Evolutionary conservation across 2,797 vertebrate genomes (phyloP).

Genomic region (Coreius guichenoti): DNA sequence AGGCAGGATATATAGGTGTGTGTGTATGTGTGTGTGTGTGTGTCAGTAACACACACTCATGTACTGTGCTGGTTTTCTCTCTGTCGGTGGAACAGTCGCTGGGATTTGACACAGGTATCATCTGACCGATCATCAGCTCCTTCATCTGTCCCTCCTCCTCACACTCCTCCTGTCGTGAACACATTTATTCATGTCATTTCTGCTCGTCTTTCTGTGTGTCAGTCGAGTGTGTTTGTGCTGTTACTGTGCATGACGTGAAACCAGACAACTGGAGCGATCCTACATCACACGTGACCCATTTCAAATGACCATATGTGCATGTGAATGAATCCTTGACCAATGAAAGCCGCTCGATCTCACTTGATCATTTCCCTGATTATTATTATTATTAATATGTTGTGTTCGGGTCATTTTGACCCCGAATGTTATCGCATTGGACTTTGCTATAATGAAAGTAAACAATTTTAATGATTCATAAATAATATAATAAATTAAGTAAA

Average conservation of each 20-base stretch:
- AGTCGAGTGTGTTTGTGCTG: not conserved
- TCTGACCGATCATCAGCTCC: not conserved
- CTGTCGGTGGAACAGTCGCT: conserved; percentile 44
- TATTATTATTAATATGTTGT: not conserved
- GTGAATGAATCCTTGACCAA: not conserved
- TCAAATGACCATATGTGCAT: not conserved
- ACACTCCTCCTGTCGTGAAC: not conserved
- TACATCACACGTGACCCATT: not conserved
- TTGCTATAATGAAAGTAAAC: too few species aligned
- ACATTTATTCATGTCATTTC: not conserved
- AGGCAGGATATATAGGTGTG: not conserved
- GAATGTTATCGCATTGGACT: not conserved
- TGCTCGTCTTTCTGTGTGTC: not conserved
- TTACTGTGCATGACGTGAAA: not conserved
- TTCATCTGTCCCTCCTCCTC: not conserved
- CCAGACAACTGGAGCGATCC: not conserved
- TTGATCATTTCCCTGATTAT: not conserved
- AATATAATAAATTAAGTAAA: too few species aligned
- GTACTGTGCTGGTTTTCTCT: conserved; percentile 45
- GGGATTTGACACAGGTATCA: conserved; percentile 45
- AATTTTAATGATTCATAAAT: too few species aligned
- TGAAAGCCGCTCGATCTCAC: not conserved
- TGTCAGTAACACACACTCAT: conserved; percentile 33
- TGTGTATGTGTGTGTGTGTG: conserved; percentile 7
- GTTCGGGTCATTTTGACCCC: not conserved